Base-by-base conservation (phyloP, 2,888 invertebrate genomes). In the Marasmarcha lunaedactyla region DNA sequence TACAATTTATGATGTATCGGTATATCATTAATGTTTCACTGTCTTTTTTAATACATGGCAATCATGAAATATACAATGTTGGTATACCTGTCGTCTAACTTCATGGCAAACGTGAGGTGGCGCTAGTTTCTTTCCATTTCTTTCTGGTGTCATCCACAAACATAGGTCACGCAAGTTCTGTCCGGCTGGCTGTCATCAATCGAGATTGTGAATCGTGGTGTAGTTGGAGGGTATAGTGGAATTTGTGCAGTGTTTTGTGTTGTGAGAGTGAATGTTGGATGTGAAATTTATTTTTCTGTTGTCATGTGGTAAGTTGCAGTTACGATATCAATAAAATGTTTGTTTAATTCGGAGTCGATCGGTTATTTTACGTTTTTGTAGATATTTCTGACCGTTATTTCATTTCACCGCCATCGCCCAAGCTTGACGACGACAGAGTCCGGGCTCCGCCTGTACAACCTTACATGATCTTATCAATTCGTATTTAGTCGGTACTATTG, bases 211-310 rank as follows among this genome's bases (percentile, higher is more conserved):
- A n/a, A 30, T 30, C 11, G 4, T 25, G 25, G 25, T n/a, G 30
- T 30, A 11, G 11, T 30, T 10, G 30, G 9, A 11, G 30, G 11
- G 30, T 30, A 7, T 4, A n/a, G 30, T 30, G 30, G 30, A 11
- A 30, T 30, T 30, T 30, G 30, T 30, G 30, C 20, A 30, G 30
- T 30, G 30, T 30, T 30, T 30, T 30, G 30, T 30, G 30, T 30
- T 30, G 30, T 30, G 30, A 30, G 30, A 30, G 30, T 30, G 30
- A 30, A 30, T 30, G 30, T 30, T 30, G 30, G 30, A 30, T 30
- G 30, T 30, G 30, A 10, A 30, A 30, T n/a, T 30, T 30, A 30
- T 11, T 30, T 20, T 30, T 2, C 30, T 30, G 6, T 9, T 30
- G 30, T 30, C 6, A 30, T 30, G 30, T 10, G 30, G 30, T 30